Evolutionary conservation across 2,113 vertebrate species (phyloP).

Genomic region (Sapajus apella): DNA sequence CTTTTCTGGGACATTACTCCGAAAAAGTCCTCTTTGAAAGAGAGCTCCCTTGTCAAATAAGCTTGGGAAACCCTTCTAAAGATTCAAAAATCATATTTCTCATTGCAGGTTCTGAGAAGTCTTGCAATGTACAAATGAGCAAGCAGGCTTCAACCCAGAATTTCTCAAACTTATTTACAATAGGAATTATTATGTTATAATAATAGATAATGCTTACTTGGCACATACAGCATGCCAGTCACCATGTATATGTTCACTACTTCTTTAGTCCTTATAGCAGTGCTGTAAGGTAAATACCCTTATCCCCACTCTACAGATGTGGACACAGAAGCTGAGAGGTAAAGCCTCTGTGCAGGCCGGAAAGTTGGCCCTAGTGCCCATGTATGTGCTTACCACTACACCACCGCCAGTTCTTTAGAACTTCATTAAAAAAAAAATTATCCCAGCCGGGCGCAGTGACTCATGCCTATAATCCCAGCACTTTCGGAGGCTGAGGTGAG

Average conservation of each 20-base stretch:
- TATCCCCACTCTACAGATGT: neutral
- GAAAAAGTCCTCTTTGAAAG: neutral
- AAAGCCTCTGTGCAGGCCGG: neutral
- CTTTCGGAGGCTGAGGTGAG: too few relatives aligned
- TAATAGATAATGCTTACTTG: neutral
- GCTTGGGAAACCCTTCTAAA: neutral
- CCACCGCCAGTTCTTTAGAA: neutral
- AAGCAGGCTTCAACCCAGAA: neutral
- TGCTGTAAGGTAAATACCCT: neutral
- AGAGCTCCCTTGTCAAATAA: neutral
- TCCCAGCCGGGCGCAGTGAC: too few relatives aligned
- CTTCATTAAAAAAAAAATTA: neutral
- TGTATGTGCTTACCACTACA: too few relatives aligned
- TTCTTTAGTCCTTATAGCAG: neutral
- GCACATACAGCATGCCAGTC: neutral
- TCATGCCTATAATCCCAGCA: too few relatives aligned
- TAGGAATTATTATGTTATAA: neutral
- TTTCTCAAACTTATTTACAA: neutral
- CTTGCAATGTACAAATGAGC: neutral
- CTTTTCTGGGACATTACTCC: neutral
- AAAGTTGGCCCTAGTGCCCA: too few relatives aligned
- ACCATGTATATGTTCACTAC: too few relatives aligned
- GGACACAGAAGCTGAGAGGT: neutral
- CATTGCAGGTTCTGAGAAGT: neutral
- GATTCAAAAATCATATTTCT: neutral